A percentile compares a stretch with the other conserved stretches of the same genome.
These are phyloP conservation scores for Nymphalis c-album DNA, from an alignment of 2,888 invertebrate species.

Conservation along the genomic window DNA sequence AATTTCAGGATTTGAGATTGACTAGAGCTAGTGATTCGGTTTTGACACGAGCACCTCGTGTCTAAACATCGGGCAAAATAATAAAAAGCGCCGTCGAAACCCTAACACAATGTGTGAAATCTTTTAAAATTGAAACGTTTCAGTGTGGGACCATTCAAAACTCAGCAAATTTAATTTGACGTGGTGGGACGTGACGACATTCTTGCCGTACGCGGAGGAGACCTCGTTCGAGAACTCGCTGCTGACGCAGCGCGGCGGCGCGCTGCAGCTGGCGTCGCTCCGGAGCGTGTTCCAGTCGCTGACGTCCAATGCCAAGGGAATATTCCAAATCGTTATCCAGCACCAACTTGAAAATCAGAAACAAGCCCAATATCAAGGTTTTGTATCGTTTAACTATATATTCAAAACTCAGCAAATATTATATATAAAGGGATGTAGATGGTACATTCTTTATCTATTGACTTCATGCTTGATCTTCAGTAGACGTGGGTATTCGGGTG, in stretches of 20 bases:
- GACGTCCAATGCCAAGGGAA: slow-evolving; percentile 92
- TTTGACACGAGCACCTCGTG: no score
- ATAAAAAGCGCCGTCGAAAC: no score
- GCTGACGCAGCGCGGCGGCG: slow-evolving; percentile 89
- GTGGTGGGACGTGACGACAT: slow-evolving; percentile 95
- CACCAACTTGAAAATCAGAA: slow-evolving; percentile 90
- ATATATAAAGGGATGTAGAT: no score
- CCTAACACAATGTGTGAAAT: background rate
- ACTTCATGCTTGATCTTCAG: no score
- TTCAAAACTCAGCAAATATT: no score
- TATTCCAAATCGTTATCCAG: slow-evolving; percentile 90
- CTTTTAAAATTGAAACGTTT: slow-evolving; percentile 1
- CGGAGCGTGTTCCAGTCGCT: slow-evolving; percentile 94
- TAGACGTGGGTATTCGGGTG: no score
- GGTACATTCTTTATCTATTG: no score
- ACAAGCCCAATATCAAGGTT: slow-evolving; percentile 88
- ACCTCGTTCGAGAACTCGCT: slow-evolving; percentile 92
- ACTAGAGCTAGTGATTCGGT: no score
- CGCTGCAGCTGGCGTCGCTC: slow-evolving; percentile 91
- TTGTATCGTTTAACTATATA: no score
- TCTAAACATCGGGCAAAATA: no score
- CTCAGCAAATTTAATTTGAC: slow-evolving; percentile 92
- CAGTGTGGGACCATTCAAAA: slow-evolving; percentile 95
- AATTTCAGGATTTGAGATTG: no score
- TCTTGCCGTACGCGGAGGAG: slow-evolving; percentile 90